Evolutionary conservation across 2,888 invertebrate species (phyloP).

Genomic region (Ophion obscuratus): DNA sequence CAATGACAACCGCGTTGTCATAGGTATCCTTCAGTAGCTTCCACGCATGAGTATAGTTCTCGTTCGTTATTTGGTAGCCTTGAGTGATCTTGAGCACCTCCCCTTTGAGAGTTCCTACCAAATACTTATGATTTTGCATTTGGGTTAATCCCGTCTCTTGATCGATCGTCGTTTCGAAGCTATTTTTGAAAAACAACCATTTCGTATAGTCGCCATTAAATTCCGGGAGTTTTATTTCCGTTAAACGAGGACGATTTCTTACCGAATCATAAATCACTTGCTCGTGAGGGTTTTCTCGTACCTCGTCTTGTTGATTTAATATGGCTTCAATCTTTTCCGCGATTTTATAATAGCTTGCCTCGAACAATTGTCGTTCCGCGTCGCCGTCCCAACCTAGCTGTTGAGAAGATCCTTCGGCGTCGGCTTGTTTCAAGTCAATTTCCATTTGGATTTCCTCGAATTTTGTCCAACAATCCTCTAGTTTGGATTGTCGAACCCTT

Average conservation of each 20-base stretch:
- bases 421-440: neutral
- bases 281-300: neutral
- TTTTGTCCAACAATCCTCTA: conserved; percentile 9
- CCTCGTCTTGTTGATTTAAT: neutral
- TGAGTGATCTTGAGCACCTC: conserved; percentile 40
- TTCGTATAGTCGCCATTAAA: conserved; percentile 2
- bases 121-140: conserved; percentile 55
- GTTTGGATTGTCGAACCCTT: conserved; percentile 12
- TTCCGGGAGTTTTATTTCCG: conserved; percentile 35
- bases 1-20: conserved; percentile 67
- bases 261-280: neutral
- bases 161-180: conserved; percentile 53
- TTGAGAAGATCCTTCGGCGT: too few species aligned
- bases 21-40: conserved; percentile 57
- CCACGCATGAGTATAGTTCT: conserved; percentile 56
- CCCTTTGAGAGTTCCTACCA: conserved; percentile 44
- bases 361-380: conserved; percentile 24
- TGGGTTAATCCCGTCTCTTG: conserved; percentile 13
- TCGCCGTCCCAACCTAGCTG: neutral
- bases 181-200: conserved; percentile 56
- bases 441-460: neutral
- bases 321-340: conserved; percentile 33
- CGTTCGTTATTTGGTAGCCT: conserved; percentile 39
- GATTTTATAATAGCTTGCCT: conserved; percentile 23
- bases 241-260: conserved; percentile 33